These are phyloP conservation scores for Aradus depressus DNA, from an alignment of 2,888 invertebrate genomes.

Conservation along the genomic window DNA sequence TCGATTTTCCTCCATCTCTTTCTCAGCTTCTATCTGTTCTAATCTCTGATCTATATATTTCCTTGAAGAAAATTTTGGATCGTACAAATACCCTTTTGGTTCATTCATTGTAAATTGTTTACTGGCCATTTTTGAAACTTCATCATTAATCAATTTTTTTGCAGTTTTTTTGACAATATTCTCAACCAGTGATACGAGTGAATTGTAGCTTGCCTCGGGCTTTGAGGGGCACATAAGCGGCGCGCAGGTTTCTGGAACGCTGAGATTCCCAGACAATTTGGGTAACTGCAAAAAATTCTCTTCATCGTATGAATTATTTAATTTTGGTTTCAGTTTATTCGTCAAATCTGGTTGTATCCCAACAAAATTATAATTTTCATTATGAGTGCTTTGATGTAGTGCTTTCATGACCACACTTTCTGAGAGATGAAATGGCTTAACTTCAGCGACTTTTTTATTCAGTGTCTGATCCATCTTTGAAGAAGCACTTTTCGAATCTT, in stretches of 20 bases:
- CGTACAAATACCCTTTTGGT: no score
- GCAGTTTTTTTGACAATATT: neutral
- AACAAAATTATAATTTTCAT: neutral
- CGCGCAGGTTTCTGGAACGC: no score
- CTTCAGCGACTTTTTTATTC: neutral
- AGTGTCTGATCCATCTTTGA: neutral
- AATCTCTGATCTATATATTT: no score
- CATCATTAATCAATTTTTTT: constrained; percentile 2
- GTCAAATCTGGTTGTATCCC: constrained; percentile 7
- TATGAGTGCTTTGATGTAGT: neutral
- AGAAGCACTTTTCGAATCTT: no score
- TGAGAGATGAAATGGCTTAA: constrained; percentile 3
- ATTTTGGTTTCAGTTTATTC: no score
- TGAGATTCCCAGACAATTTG: no score
- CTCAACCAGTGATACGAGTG: neutral
- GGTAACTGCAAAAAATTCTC: no score
- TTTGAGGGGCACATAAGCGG: neutral
- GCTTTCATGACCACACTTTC: neutral
- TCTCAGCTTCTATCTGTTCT: no score
- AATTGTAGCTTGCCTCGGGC: neutral
- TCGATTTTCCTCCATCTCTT: no score
- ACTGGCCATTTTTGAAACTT: neutral
- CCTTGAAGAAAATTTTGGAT: no score
- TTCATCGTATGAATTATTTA: no score
- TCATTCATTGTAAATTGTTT: neutral